These are phyloP conservation scores for Agrotis puta DNA, from an alignment of 2,888 invertebrate genomes.

Conservation along the genomic window DNA sequence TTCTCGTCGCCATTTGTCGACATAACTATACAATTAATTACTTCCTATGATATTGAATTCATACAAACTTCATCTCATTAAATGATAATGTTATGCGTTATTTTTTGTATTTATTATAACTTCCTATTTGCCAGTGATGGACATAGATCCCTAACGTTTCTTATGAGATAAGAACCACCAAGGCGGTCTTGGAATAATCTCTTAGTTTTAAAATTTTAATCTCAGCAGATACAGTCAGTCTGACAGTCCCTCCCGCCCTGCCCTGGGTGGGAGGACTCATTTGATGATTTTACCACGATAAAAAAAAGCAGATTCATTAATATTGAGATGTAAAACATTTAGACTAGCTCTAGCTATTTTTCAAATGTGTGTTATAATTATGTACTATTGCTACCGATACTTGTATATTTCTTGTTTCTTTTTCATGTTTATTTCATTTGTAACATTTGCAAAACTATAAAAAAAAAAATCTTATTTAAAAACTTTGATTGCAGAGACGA, in stretches of 20 bases:
- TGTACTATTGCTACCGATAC: slow-evolving; percentile 3
- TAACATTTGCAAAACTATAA: background rate
- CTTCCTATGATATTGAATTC: slow-evolving; percentile 63
- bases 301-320: background rate
- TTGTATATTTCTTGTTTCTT: no score
- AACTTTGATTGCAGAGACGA: slow-evolving; percentile 19
- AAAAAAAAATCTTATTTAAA: slow-evolving; percentile 4
- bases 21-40: slow-evolving; percentile 61
- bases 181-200: slow-evolving; percentile 27
- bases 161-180: slow-evolving; percentile 55
- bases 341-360: background rate
- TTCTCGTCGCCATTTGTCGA: slow-evolving; percentile 29
- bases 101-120: slow-evolving; percentile 56
- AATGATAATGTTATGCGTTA: slow-evolving; percentile 60
- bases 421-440: background rate
- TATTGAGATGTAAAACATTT: slow-evolving; percentile 13
- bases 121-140: slow-evolving; percentile 58
- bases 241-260: no score
- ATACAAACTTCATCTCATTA: slow-evolving; percentile 56
- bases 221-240: no score
- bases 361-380: background rate
- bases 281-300: no score
- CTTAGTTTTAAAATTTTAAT: slow-evolving; percentile 10
- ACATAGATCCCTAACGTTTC: slow-evolving; percentile 43
- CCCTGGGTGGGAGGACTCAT: no score